Percentiles rank a stretch among this genome's conserved stretches.
These are phyloP conservation scores for Drosophila austrosaltans DNA, from an alignment of 2,888 invertebrate species.

Conservation along the genomic window DNA sequence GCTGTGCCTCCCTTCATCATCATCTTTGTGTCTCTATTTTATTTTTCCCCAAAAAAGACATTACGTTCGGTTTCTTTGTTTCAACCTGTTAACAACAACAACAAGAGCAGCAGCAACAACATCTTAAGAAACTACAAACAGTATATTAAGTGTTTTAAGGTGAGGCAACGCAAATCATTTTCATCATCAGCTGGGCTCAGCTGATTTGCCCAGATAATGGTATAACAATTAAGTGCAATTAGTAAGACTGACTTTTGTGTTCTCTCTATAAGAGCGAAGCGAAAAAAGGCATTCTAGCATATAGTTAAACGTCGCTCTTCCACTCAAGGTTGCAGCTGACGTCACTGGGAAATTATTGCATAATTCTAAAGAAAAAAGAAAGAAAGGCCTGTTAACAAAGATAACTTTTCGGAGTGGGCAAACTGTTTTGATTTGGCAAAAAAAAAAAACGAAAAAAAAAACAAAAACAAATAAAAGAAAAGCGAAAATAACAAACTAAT, in stretches of 20 bases:
- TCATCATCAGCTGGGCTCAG: neutral
- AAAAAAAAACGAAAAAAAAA: constrained; percentile 12
- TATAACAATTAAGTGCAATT: constrained; percentile 21
- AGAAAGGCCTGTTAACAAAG: constrained; percentile 7
- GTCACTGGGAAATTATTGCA: constrained; percentile 67
- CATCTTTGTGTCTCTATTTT: constrained; percentile 23
- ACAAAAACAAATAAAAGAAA: constrained; percentile 10
- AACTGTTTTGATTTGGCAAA: constrained; percentile 8
- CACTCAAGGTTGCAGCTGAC: constrained; percentile 63
- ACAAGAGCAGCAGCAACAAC: neutral
- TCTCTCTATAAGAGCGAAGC: constrained; percentile 4
- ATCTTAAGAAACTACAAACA: neutral
- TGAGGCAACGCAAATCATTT: constrained; percentile 1
- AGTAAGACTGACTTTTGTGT: constrained; percentile 18
- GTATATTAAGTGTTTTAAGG: constrained; percentile 3
- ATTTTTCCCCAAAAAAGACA: constrained; percentile 1
- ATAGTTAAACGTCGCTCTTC: constrained; percentile 11
- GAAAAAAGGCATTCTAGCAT: neutral
- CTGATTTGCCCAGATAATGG: constrained; percentile 7
- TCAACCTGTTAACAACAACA: neutral
- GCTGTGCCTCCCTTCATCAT: constrained; percentile 31
- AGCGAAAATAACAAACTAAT: constrained; percentile 38
- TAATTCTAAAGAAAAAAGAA: constrained; percentile 50
- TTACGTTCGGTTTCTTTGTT: constrained; percentile 2
- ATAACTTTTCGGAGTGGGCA: constrained; percentile 22